phyloP scores from a whole-genome alignment of 2,113 vertebrate species.

The Clarias magur region DNA sequence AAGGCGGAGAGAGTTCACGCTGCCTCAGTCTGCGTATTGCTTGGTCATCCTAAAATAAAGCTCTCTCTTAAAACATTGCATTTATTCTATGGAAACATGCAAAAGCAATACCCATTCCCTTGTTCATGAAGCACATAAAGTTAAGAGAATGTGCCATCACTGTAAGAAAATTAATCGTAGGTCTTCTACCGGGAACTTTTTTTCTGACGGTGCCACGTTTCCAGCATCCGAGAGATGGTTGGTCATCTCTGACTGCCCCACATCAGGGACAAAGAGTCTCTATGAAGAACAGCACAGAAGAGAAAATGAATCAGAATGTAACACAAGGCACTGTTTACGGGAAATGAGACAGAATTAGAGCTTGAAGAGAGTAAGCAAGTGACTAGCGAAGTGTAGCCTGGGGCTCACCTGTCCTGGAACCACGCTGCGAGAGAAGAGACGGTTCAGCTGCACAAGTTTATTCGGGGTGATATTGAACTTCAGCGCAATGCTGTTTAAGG shows the following conservation, averaged over 20 bases:
- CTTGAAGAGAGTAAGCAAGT: neutral
- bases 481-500: slow-evolving; percentile 90
- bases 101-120: neutral
- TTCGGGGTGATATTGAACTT: slow-evolving; percentile 96
- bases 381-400: neutral
- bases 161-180: neutral
- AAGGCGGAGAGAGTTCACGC: slow-evolving; percentile 86
- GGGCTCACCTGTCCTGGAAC: slow-evolving; percentile 91
- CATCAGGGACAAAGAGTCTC: slow-evolving; percentile 91
- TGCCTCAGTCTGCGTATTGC: slow-evolving; percentile 78
- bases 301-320: neutral
- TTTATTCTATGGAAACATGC: neutral
- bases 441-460: slow-evolving; percentile 93
- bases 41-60: slow-evolving; percentile 75
- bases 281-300: slow-evolving; percentile 54
- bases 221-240: slow-evolving; percentile 61
- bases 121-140: neutral
- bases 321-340: neutral
- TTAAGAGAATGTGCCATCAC: neutral
- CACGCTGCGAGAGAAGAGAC: slow-evolving; percentile 88
- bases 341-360: neutral
- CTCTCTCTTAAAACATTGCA: neutral
- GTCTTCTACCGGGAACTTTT: slow-evolving; percentile 74
- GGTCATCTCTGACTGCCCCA: slow-evolving; percentile 65
- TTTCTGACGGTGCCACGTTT: slow-evolving; percentile 74